phyloP scores from a whole-genome alignment of 2,888 invertebrate species.

The Amiota mariae region DNA sequence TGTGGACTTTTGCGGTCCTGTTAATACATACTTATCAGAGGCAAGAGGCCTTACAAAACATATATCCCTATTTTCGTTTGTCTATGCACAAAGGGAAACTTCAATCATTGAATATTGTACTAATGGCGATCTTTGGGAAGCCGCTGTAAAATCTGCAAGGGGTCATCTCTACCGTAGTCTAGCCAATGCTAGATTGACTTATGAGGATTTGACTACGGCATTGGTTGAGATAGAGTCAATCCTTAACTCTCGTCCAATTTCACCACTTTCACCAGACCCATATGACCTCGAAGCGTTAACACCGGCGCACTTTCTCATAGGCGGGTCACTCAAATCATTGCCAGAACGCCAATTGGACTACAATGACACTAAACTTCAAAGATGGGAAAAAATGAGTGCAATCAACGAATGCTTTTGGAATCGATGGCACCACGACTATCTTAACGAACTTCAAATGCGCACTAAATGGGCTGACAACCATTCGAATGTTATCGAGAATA shows the following conservation, averaged over 20 bases:
- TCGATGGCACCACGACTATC: too few relatives aligned
- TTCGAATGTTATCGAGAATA: too few relatives aligned
- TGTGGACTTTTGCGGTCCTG: too few relatives aligned
- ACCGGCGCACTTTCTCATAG: neutral
- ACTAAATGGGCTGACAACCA: too few relatives aligned
- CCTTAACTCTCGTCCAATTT: neutral
- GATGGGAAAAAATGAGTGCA: neutral
- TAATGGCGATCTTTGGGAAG: neutral
- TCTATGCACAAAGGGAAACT: neutral
- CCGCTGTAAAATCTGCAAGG: neutral
- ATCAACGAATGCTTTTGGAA: too few relatives aligned
- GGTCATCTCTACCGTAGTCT: too few relatives aligned
- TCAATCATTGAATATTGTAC: neutral
- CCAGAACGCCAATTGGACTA: neutral
- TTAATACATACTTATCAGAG: too few relatives aligned
- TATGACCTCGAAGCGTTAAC: neutral
- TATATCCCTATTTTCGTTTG: too few relatives aligned
- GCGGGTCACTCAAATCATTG: neutral
- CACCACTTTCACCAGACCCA: neutral
- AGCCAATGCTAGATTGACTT: neutral
- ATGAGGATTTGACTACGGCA: neutral
- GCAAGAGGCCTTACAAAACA: too few relatives aligned
- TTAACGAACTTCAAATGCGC: too few relatives aligned
- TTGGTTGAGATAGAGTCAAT: neutral
- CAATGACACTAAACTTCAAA: neutral